phyloP scores from a whole-genome alignment of 1,140 invertebrate genomes.

The Steinernema feltiae region DNA sequence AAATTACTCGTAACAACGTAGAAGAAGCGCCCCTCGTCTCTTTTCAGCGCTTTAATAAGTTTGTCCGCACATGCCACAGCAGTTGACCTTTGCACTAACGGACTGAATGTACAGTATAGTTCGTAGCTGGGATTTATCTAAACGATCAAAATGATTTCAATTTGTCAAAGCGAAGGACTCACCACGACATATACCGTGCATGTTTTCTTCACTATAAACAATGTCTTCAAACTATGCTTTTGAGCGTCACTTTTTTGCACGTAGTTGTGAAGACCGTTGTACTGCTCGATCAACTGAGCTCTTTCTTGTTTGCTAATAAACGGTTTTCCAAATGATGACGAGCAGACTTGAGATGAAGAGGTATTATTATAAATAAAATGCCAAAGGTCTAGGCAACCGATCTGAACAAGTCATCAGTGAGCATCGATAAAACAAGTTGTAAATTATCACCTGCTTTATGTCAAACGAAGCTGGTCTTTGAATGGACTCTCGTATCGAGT shows the following conservation, averaged over 20 bases:
- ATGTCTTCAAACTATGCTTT: neutral
- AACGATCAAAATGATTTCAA: neutral
- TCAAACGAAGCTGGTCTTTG: neutral
- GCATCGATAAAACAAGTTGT: neutral
- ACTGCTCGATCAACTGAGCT: neutral
- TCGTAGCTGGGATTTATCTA: slow-evolving; percentile 4
- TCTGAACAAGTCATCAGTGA: neutral
- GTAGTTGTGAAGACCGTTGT: neutral
- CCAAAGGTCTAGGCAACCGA: slow-evolving; percentile 1
- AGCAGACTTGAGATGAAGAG: neutral
- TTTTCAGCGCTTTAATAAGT: slow-evolving; percentile 4
- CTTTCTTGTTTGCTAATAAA: neutral
- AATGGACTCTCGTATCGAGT: neutral
- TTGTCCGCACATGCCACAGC: neutral
- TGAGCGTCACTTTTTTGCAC: neutral
- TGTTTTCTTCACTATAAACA: neutral
- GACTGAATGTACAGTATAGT: slow-evolving; percentile 9
- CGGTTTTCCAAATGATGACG: neutral
- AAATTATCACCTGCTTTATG: neutral
- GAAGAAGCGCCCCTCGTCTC: neutral
- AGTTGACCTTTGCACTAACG: neutral
- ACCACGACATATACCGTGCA: neutral
- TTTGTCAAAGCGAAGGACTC: neutral
- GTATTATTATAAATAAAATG: slow-evolving; percentile 1
- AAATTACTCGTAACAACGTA: slow-evolving; percentile 12